Evolutionary conservation across 23 tunicate species (phyloP).

Genomic region (Clavelina lepadiformis): DNA sequence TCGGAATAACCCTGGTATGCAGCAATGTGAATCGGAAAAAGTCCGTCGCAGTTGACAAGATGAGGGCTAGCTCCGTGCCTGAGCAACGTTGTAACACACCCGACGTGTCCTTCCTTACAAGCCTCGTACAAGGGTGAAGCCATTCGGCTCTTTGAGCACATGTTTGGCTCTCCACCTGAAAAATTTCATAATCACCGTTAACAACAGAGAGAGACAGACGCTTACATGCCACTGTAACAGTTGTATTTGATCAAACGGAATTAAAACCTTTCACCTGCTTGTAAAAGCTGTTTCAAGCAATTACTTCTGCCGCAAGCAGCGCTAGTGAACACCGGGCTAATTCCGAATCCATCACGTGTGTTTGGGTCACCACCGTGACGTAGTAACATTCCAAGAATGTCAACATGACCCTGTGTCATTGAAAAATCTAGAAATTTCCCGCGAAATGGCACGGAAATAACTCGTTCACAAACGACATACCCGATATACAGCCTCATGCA

Average conservation of each 20-base stretch:
- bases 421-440: neutral
- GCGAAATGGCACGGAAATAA: neutral
- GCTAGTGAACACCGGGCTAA: slow-evolving; percentile 77
- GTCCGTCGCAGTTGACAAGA: slow-evolving; percentile 71
- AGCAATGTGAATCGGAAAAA: slow-evolving; percentile 76
- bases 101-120: slow-evolving; percentile 70
- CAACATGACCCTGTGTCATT: slow-evolving; percentile 46
- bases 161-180: slow-evolving; percentile 73
- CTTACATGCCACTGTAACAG: no score
- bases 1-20: slow-evolving; percentile 38
- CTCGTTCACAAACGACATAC: slow-evolving; percentile 21
- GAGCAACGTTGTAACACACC: slow-evolving; percentile 59
- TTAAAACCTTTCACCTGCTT: slow-evolving; percentile 19
- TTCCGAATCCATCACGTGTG: slow-evolving; percentile 62
- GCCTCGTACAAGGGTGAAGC: slow-evolving; percentile 92
- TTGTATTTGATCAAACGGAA: neutral
- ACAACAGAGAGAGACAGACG: no score
- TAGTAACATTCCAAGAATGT: slow-evolving; percentile 37
- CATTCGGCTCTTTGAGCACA: slow-evolving; percentile 53
- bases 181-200: neutral
- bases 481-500: slow-evolving; percentile 89
- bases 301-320: slow-evolving; percentile 87
- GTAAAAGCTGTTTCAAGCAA: slow-evolving; percentile 45
- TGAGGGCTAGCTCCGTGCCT: slow-evolving; percentile 71
- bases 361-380: slow-evolving; percentile 58